Base-by-base conservation (phyloP, 2,888 invertebrate genomes). In the Fissipunctia ypsillon region DNA sequence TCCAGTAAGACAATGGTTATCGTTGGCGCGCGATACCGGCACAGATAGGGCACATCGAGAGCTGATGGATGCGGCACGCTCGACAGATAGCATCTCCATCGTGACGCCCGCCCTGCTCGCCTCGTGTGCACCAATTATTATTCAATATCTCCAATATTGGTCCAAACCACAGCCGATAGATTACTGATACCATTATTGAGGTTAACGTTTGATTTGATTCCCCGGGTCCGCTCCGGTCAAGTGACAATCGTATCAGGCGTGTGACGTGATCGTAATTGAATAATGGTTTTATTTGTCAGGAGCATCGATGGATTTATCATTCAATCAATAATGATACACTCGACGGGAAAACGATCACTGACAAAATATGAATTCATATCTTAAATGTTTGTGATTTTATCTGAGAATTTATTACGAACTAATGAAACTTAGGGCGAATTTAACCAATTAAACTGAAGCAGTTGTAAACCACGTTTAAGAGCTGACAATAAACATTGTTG, bases 61-160 rank as follows among this genome's bases (percentile, higher is more conserved):
- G 86, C 95, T 95, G 96, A 96, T 95, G 96, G 95, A 96, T 93
- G 95, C 94, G 90, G 96, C 96, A 95, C 95, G 96, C 94, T 93
- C 92, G 83, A 80, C 79, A 79, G 96, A 96, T 96, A 95, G 85
- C 91, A 96, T 96, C 96, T 91, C 89, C 87, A 88, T 95, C 95
- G 95, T 94, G 95, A 94, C 92, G 94, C 87, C 87, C 85, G 84
- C 82, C 88, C 85, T 84, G 84, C 71, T 79, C 76, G 84, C 77
- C 90, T 90, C 92, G 91, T 92, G 92, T 93, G 94, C 93, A 94
- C 95, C 95, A 95, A 95, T 96, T 95, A 95, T 95, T 95, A 95
- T 95, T 95, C 95, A 95, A 96, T 96, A 95, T 94, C 90, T 90
- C 87, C 84, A 87, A 90, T 88, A 89, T 88, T 84, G 83, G 83